Evolutionary conservation across 2,113 vertebrate species (phyloP).

Genomic region (Ibidorhyncha struthersii): DNA sequence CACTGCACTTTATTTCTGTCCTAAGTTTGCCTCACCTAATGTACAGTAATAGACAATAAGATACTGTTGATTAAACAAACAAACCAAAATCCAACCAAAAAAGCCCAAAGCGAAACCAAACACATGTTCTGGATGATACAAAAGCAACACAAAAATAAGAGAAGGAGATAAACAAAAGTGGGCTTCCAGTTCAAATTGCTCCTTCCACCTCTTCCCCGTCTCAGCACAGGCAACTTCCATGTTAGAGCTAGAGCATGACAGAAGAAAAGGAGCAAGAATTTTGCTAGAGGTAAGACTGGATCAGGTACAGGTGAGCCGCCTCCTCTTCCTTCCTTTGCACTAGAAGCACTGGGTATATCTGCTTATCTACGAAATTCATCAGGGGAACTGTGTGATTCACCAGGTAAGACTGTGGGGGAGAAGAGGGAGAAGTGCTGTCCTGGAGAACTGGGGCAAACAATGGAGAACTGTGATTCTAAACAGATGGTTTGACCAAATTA

Average conservation of each 20-base stretch:
- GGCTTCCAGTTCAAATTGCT: not conserved
- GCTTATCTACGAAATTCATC: not conserved
- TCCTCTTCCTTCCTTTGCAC: not conserved
- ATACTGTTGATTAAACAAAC: not conserved
- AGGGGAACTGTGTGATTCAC: not conserved
- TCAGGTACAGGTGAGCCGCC: not conserved
- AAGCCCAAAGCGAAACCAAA: not conserved
- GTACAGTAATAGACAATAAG: not conserved
- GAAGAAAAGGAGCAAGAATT: not conserved
- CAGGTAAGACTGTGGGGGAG: rapidly evolving
- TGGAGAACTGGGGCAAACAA: not conserved
- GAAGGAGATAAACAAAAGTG: not conserved
- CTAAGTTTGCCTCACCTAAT: not conserved
- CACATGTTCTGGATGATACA: rapidly evolving
- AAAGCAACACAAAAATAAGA: not conserved
- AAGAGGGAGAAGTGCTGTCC: not conserved
- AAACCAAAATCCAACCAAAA: not conserved
- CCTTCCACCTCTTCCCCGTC: not conserved
- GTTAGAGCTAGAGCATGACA: not conserved
- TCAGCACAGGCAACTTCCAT: not conserved
- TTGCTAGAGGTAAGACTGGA: not conserved
- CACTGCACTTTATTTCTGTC: not conserved
- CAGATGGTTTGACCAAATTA: not conserved
- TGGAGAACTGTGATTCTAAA: not conserved
- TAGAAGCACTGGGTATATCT: not conserved